Evolutionary conservation across 2,113 vertebrate species (phyloP).

Genomic region (Strix aluco): DNA sequence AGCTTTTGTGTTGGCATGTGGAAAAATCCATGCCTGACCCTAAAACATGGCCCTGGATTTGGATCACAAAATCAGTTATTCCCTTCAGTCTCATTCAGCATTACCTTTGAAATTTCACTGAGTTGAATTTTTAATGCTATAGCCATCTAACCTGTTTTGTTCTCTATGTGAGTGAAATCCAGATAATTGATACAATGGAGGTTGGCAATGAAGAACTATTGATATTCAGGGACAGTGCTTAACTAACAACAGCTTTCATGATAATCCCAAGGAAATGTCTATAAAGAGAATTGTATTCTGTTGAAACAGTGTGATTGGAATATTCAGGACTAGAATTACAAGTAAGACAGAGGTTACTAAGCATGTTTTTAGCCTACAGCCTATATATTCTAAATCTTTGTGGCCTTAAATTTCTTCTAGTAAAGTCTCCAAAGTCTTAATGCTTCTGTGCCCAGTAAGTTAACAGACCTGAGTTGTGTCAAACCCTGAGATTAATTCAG

Average conservation of each 20-base stretch:
- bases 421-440: neutral
- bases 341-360: neutral
- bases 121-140: neutral
- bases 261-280: neutral
- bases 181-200: neutral
- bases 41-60: neutral
- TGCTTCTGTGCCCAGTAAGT: neutral
- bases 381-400: neutral
- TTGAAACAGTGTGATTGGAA: neutral
- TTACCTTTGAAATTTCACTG: neutral
- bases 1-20: neutral
- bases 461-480: neutral
- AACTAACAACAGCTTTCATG: neutral
- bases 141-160: neutral
- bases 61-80: neutral
- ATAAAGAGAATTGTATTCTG: neutral
- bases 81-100: neutral
- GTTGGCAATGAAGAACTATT: neutral
- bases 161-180: neutral
- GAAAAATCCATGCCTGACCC: neutral
- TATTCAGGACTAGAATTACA: neutral
- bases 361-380: neutral
- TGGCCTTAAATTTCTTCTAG: neutral
- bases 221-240: neutral
- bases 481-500: neutral